These are phyloP conservation scores for Trichopria drosophilae DNA, from an alignment of 2,888 invertebrate genomes.

Conservation along the genomic window DNA sequence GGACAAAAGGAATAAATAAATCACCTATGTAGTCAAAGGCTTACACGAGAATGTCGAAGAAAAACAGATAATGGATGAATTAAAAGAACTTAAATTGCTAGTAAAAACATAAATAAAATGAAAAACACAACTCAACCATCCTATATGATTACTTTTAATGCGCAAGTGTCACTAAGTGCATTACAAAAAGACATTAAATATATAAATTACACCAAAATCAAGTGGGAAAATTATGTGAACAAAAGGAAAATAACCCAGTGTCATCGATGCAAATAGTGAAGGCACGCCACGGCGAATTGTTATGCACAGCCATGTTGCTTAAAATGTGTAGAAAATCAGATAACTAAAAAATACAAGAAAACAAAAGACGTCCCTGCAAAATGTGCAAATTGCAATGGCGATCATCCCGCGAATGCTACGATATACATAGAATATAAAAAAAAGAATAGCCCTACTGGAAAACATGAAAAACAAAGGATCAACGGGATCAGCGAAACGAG, in stretches of 20 bases:
- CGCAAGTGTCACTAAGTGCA: constrained; percentile 15
- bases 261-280: constrained; percentile 43
- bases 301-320: constrained; percentile 37
- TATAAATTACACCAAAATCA: constrained; percentile 19
- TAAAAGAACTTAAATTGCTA: constrained; percentile 3
- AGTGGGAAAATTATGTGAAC: too few relatives aligned
- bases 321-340: constrained; percentile 40
- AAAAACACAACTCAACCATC: constrained; percentile 28
- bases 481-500: constrained; percentile 9
- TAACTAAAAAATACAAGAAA: constrained; percentile 40
- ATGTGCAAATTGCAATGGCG: too few relatives aligned
- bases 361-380: constrained; percentile 20
- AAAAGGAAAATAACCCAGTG: too few relatives aligned
- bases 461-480: not conserved
- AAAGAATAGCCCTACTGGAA: constrained; percentile 16
- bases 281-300: constrained; percentile 42
- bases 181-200: constrained; percentile 15
- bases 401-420: too few relatives aligned
- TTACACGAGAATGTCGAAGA: too few relatives aligned
- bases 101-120: constrained; percentile 21
- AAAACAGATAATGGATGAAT: too few relatives aligned
- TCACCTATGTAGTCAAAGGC: too few relatives aligned
- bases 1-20: constrained; percentile 24
- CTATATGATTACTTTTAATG: constrained; percentile 24
- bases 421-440: constrained; percentile 36